phyloP scores from a whole-genome alignment of 2,797 vertebrate genomes.

The Nasua narica region DNA sequence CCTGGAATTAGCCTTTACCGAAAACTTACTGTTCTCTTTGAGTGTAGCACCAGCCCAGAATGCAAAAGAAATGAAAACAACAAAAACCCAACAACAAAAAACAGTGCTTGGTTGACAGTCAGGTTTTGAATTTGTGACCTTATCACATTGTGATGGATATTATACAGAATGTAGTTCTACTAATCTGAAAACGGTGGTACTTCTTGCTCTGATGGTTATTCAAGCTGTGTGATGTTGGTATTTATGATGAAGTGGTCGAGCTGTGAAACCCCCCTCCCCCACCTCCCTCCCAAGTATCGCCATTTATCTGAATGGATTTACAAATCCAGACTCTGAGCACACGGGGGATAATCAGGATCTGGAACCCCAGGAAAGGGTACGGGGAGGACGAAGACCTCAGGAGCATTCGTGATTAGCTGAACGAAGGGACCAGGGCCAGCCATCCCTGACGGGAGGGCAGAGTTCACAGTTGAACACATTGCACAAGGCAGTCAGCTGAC shows the following conservation, averaged over 20 bases:
- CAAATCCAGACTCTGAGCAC: constrained; percentile 34
- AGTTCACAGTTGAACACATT: constrained; percentile 81
- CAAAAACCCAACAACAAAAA: neutral
- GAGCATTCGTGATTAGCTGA: neutral
- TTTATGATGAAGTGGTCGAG: constrained; percentile 46
- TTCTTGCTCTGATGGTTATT: neutral
- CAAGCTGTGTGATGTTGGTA: constrained; percentile 29
- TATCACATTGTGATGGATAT: neutral
- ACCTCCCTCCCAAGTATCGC: constrained; percentile 9
- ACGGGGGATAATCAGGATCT: constrained; percentile 50
- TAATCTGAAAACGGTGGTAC: neutral
- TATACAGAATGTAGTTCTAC: neutral
- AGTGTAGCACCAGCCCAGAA: neutral
- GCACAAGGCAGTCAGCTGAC: constrained; percentile 80
- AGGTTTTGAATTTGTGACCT: neutral
- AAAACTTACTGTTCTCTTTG: neutral
- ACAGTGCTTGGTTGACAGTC: neutral
- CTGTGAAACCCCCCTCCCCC: neutral
- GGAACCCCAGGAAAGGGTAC: constrained; percentile 57
- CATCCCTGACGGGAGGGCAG: constrained; percentile 58
- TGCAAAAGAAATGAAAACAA: neutral
- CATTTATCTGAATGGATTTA: constrained; percentile 57
- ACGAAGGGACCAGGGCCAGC: constrained; percentile 61
- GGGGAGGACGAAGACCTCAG: constrained; percentile 57
- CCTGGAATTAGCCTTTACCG: neutral